Base-by-base conservation (phyloP, 2,888 invertebrate species). In the Tribolium freemani region DNA sequence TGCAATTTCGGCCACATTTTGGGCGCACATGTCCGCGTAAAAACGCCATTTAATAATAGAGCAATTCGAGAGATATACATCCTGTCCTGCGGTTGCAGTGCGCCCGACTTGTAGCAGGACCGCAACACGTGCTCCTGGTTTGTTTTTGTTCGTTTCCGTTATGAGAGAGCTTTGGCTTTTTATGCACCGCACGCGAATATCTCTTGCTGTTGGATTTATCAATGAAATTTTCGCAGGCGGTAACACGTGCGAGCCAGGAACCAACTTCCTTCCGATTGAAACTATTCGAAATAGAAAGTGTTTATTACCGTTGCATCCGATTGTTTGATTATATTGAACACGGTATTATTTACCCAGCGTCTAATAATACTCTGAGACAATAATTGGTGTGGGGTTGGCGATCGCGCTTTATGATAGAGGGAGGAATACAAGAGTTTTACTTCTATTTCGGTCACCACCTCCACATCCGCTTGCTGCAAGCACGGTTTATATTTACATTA, bases 121-220 rank as follows among this genome's bases (percentile, higher is more conserved):
- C 78, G 76, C 81, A 81, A 80, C 83, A 83, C 82, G 83, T 83
- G 83, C 83, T 82, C 78, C 77, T 78, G 79, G 78, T 82, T 82
- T 81, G 80, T 82, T 81, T 82, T 82, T 81, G 77, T 78, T 79
- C 78, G 77, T 78, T 82, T 83, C 83, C 83, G 82, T 73, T 71
- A 70, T 66, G 67, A 73, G 72, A 75, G 72, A 75, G 72, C 73
- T 74, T 76, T 53, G 64, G 58, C 69, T 66, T 46, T 31, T 50
- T 63, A 69, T 61, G 69, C 73, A 73, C 69, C 72, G 74, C 73
- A 73, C 68, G 70, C 64, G 71, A 72, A 70, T 26, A 3, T 26
- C 26, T 1, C 26, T 26, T 72, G 71, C 16, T 16, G 68, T 68
- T 61, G 63, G 69, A 73, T 75, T 75, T 68, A 73, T 72, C 77